Percentiles rank a stretch among this genome's conserved stretches.
These are phyloP conservation scores for Himalopsyche tibetana DNA, from an alignment of 2,888 invertebrate species.

Conservation along the genomic window DNA sequence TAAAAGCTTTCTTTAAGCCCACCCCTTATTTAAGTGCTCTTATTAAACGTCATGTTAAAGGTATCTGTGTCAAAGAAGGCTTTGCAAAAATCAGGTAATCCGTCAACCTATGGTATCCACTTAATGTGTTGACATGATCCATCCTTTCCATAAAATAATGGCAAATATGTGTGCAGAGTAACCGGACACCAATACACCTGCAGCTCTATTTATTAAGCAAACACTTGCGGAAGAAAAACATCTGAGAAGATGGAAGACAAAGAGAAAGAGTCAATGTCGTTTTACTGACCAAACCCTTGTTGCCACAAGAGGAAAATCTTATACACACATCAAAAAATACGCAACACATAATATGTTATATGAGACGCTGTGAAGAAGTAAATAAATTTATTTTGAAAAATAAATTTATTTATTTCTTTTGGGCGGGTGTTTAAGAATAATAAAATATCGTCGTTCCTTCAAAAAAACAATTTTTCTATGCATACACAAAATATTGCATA, in stretches of 20 bases:
- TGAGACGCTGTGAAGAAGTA: neutral
- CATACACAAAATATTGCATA: no score
- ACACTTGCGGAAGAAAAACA: slow-evolving; percentile 13
- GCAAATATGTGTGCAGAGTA: slow-evolving; percentile 2
- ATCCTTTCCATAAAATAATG: neutral
- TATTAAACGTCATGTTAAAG: neutral
- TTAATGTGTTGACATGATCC: neutral
- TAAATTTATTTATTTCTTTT: no score
- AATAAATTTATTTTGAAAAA: no score
- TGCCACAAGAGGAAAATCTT: slow-evolving; percentile 22
- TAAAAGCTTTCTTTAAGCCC: no score
- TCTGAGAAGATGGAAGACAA: slow-evolving; percentile 17
- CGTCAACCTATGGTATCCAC: neutral
- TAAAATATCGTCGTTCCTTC: no score
- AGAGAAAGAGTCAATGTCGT: slow-evolving; percentile 30
- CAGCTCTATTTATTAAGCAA: slow-evolving; percentile 15
- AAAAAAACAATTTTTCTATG: no score
- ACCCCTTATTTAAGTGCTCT: neutral
- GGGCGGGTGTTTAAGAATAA: no score
- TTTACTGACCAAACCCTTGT: slow-evolving; percentile 21
- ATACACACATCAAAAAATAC: slow-evolving; percentile 19
- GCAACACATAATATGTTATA: neutral
- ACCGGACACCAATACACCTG: slow-evolving; percentile 23
- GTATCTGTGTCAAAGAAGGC: neutral
- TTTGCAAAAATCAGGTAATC: slow-evolving; percentile 13